phyloP scores from a whole-genome alignment of 2,888 invertebrate species.

The Autographa gamma region DNA sequence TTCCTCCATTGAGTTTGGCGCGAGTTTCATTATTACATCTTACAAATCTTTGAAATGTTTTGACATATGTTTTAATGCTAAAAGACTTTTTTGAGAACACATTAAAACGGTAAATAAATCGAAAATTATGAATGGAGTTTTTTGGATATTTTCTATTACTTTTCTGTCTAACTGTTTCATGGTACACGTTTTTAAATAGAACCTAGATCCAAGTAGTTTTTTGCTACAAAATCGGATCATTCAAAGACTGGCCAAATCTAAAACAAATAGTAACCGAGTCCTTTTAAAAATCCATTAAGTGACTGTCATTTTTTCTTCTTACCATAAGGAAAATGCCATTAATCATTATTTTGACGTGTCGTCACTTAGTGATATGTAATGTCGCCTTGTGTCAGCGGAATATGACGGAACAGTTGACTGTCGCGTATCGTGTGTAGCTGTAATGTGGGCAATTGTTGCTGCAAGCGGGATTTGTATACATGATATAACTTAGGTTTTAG shows the following conservation, averaged over 20 bases:
- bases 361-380: conserved; percentile 47
- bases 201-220: background rate
- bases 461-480: background rate
- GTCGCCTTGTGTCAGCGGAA: conserved; percentile 38
- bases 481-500: no score
- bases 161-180: no score
- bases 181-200: no score
- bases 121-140: background rate
- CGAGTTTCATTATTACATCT: conserved; percentile 41
- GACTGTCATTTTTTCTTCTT: conserved; percentile 26
- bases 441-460: conserved; percentile 27
- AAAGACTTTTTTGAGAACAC: background rate
- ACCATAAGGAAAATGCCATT: conserved; percentile 27
- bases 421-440: conserved; percentile 16
- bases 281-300: conserved; percentile 43
- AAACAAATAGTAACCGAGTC: conserved; percentile 9
- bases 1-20: conserved; percentile 31
- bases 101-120: background rate
- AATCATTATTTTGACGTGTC: conserved; percentile 47
- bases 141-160: no score
- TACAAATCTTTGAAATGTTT: conserved; percentile 16
- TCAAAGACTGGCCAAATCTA: background rate
- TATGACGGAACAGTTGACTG: conserved; percentile 15
- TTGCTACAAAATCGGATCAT: background rate
- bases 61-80: conserved; percentile 10